Base-by-base conservation (phyloP, 2,113 vertebrate genomes). In the Pheucticus melanocephalus region DNA sequence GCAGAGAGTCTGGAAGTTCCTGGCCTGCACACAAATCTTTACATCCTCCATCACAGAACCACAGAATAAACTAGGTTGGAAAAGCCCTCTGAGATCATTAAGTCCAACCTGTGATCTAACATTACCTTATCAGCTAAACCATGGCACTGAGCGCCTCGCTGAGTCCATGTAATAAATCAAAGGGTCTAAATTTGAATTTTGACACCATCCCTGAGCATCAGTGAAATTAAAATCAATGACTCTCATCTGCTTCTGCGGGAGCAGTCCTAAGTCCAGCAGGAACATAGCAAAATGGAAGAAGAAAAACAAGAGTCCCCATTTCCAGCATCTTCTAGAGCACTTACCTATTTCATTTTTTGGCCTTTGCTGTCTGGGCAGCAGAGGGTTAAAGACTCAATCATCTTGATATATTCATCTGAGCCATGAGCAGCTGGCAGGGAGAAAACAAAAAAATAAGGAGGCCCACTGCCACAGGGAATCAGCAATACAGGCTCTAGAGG, bases 321-420 rank as follows among this genome's bases (percentile, higher is more conserved):
- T 10, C 44, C 45, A 85, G 12, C 1, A 6, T 10, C 35, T 69
- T 48, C 22, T 56, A 48, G 3, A 87, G 37, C 28, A 69, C 50
- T 37, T 27, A 17, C 3, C 2, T 16, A 56, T 17, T 39, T 88
- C 10, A 25, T 15, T 31, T 73, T 59, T 27, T 48, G 45, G 8
- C 59, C 16, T 59, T 61, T 2, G 1, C 10, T 42, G 15, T 73
- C 68, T 44, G 30, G 51, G 60, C 37, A 83, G n/a, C 1, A 7
- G 35, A 83, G 80, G 30, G 91, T 96, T 95, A 94, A 94, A 83
- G 10, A 87, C 28, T 82, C 35, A 83, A 53, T 42, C 40, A 73
- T 59, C 63, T 23, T 63, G 15, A 92, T 66, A 59, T 63, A 93
- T 66, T 88, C 79, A 77, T 81, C 30, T 60, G 50, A 90, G 71